Evolutionary conservation across 2,888 invertebrate species (phyloP), one percentile per base, ranked within the genome.

Genomic region (Silvanus unidentatus): DNA sequence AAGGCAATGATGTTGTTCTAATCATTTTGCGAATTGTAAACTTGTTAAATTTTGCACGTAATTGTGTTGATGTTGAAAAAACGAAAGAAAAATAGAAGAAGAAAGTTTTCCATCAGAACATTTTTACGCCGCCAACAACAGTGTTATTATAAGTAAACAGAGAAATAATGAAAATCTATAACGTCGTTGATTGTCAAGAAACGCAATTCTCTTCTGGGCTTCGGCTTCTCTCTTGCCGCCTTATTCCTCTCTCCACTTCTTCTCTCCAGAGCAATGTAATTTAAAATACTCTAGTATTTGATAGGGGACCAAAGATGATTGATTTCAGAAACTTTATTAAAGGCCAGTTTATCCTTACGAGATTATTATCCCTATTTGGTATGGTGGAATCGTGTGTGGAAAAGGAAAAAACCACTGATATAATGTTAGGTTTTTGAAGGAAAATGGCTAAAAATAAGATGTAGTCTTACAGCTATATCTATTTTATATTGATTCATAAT

Each of bases 311-410:
- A 42, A 45, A 52, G 49, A 55, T 57, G 57, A 58, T 58, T 58
- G 57, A 58, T 58, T 58, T 52, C 50, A 44, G 49, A 49, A 53
- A 58, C 48, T 58, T 58, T 58, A 55, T 58, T 57, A 55, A 55
- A 50, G 50, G 48, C 47, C 45, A 49, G 48, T 43, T 43, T 48
- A 45, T 44, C 34, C 42, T 34, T 46, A 45, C 40, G 48, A 47
- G 52, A 51, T 55, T 53, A 51, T 49, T 32, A 32, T 32, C 32
- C 12, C 32, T 42, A 36, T 42, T 36, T 37, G 42, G 10, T 16
- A n/a, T 37, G 12, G 32, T 16, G 13, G 12, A 35, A 4, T 11
- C 42, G n/a, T 16, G 38, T 12, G 32, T n/a, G 12, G 32, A 12
- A 32, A 9, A 32, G n/a, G 10, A 32, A 32, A 11, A n/a, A 11